Conservation (phyloP, 2,113 vertebrate species). For the Acanthisitta chloris region DNA sequence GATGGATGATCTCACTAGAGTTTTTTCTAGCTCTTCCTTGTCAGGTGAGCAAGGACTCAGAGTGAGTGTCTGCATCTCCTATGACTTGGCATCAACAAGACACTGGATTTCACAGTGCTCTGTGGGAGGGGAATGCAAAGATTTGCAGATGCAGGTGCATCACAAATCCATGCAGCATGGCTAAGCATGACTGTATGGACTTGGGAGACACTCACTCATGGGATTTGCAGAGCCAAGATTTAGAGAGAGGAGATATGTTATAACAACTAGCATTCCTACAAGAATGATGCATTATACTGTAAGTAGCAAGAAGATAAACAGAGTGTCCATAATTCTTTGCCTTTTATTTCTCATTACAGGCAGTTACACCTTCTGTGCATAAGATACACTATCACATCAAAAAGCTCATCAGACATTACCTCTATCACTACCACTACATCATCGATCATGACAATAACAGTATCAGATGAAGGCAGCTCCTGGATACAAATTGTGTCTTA, state of each 20-base stretch:
- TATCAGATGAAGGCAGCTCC: neutral
- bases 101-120: neutral
- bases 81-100: neutral
- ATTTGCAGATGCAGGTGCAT: neutral
- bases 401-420: neutral
- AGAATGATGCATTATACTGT: neutral
- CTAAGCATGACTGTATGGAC: neutral
- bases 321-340: neutral
- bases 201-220: neutral
- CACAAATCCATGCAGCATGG: neutral
- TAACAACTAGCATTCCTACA: neutral
- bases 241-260: neutral
- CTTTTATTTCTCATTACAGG: neutral
- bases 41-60: neutral
- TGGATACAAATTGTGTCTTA: neutral
- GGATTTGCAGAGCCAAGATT: neutral
- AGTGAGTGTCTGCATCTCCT: neutral
- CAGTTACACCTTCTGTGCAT: neutral
- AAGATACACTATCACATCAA: neutral
- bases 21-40: neutral
- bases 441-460: neutral
- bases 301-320: neutral
- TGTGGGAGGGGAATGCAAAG: neutral
- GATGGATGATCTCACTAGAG: neutral
- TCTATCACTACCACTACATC: neutral